These are phyloP conservation scores for Cyrtonyx montezumae DNA, from an alignment of 2,113 vertebrate genomes.

Conservation along the genomic window DNA sequence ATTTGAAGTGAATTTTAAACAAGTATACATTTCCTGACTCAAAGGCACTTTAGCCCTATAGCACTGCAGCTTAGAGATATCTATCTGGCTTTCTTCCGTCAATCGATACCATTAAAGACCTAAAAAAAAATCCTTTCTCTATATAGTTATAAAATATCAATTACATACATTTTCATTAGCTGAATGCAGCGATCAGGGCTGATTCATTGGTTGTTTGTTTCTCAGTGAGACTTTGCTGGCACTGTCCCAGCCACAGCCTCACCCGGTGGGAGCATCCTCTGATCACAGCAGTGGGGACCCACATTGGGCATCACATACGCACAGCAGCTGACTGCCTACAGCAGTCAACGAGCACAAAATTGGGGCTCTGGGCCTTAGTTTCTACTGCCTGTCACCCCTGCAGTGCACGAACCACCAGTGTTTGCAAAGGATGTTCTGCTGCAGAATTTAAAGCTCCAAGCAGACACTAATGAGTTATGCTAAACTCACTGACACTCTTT, in stretches of 20 bases:
- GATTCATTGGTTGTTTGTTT: conserved; percentile 70
- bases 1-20: conserved; percentile 73
- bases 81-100: conserved; percentile 69
- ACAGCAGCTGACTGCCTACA: not conserved
- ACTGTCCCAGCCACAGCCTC: conserved; percentile 31
- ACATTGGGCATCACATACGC: rapidly evolving
- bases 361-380: not conserved
- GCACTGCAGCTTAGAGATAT: conserved; percentile 43
- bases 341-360: not conserved
- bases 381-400: not conserved
- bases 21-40: conserved; percentile 63
- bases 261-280: conserved; percentile 28
- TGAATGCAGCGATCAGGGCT: conserved; percentile 72
- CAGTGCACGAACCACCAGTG: not conserved
- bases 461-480: conserved; percentile 35
- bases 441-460: conserved; percentile 5
- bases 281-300: not conserved
- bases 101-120: conserved; percentile 78
- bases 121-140: conserved; percentile 69
- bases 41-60: conserved; percentile 59
- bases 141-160: conserved; percentile 82
- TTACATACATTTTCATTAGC: conserved; percentile 82
- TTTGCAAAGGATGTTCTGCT: not conserved
- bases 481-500: conserved; percentile 30
- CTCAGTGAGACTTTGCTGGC: conserved; percentile 57